Conservation (phyloP, 2,888 invertebrate species). For the Ophioninae sp. region DNA sequence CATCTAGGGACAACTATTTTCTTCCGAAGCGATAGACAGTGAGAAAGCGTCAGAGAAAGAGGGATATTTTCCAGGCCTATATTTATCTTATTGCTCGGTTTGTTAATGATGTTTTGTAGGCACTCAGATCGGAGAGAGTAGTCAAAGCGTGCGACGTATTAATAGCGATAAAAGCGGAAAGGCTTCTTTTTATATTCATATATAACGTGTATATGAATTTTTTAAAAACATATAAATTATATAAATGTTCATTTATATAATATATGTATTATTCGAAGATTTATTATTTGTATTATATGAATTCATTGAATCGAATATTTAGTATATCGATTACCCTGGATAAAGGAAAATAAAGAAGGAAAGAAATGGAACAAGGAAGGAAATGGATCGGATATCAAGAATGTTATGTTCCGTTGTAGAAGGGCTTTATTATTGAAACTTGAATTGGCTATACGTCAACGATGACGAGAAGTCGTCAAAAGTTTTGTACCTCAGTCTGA, state of each 20-base stretch:
- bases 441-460: not conserved
- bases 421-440: slow-evolving; percentile 30
- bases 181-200: slow-evolving; percentile 10
- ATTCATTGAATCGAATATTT: not conserved
- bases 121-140: slow-evolving; percentile 42
- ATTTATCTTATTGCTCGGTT: slow-evolving; percentile 22
- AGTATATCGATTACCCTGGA: slow-evolving; percentile 10
- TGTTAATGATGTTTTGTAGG: slow-evolving; percentile 10
- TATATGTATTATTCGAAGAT: slow-evolving; percentile 21
- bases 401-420: slow-evolving; percentile 20
- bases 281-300: not conserved
- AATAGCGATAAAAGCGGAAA: slow-evolving; percentile 51
- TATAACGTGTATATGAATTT: slow-evolving; percentile 9
- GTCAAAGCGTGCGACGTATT: slow-evolving; percentile 55
- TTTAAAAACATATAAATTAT: not conserved
- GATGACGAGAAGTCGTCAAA: not conserved
- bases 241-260: slow-evolving; percentile 1
- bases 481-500: not conserved
- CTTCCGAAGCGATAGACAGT: slow-evolving; percentile 32
- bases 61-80: not conserved
- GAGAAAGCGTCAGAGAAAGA: slow-evolving; percentile 20
- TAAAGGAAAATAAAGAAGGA: slow-evolving; percentile 28
- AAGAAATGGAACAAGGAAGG: slow-evolving; percentile 5
- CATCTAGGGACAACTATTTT: slow-evolving; percentile 17
- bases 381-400: slow-evolving; percentile 36